Conservation (phyloP, 2,888 invertebrate genomes). For the Torymus tubicola region DNA sequence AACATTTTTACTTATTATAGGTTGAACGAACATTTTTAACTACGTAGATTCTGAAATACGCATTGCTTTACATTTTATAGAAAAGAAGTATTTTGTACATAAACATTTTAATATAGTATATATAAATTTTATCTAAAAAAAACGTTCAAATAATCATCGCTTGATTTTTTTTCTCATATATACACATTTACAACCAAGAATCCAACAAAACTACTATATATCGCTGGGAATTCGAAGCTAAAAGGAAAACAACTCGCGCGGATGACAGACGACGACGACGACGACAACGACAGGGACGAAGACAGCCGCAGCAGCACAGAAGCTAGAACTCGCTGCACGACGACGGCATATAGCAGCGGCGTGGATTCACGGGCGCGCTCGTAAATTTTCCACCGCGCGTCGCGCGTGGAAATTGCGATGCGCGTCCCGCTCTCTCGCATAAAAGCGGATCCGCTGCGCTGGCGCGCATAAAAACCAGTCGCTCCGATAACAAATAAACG, state of each 20-base stretch:
- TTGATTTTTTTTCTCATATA: too few species aligned
- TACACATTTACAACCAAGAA: too few species aligned
- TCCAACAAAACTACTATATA: too few species aligned
- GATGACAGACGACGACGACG: constrained; percentile 7
- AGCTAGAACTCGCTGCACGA: neutral
- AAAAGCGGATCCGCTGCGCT: constrained; percentile 7
- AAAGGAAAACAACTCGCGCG: neutral
- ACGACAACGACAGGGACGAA: neutral
- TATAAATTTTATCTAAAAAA: too few species aligned
- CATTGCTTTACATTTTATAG: too few species aligned
- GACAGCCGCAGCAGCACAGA: neutral
- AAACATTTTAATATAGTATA: too few species aligned
- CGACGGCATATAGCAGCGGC: neutral
- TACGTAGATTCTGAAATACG: too few species aligned
- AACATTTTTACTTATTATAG: too few species aligned
- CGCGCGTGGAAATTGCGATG: constrained; percentile 38
- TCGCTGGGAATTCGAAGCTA: neutral
- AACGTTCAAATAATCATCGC: too few species aligned
- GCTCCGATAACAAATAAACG: constrained; percentile 2
- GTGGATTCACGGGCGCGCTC: constrained; percentile 12
- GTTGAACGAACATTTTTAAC: too few species aligned
- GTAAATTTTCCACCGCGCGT: constrained; percentile 26
- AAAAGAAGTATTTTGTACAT: too few species aligned
- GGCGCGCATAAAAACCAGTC: constrained; percentile 40
- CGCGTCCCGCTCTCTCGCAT: constrained; percentile 19